Conservation (phyloP, 2,113 vertebrate genomes). For the Ornithorhynchus anatinus region DNA sequence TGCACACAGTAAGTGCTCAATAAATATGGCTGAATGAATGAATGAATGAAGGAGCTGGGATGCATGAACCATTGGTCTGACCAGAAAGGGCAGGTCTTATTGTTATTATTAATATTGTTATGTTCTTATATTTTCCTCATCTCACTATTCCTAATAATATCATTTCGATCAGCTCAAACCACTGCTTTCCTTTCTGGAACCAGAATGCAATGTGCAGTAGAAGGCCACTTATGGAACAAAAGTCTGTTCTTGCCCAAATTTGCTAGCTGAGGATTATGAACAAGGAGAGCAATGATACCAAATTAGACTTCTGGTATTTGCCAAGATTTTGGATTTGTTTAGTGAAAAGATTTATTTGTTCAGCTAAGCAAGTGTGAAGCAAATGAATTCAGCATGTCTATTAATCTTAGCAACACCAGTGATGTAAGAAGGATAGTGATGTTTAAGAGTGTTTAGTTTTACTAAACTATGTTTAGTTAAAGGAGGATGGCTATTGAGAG, state of each 20-base stretch:
- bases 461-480: slow-evolving; percentile 56
- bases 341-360: slow-evolving; percentile 56
- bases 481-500: slow-evolving; percentile 47
- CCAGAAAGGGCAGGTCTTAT: too few species aligned
- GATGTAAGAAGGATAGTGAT: slow-evolving; percentile 36
- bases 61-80: too few species aligned
- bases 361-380: slow-evolving; percentile 57
- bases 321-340: slow-evolving; percentile 26
- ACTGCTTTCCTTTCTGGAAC: not conserved
- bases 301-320: slow-evolving; percentile 18
- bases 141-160: too few species aligned
- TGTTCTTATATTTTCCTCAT: too few species aligned
- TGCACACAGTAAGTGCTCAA: too few species aligned
- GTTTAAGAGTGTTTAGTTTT: slow-evolving; percentile 54
- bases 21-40: too few species aligned
- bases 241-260: slow-evolving; percentile 12
- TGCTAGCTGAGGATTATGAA: slow-evolving; percentile 40
- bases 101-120: too few species aligned
- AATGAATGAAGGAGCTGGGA: too few species aligned
- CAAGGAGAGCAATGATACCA: slow-evolving; percentile 22
- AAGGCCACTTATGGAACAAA: not conserved
- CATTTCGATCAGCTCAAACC: too few species aligned
- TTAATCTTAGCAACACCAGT: slow-evolving; percentile 48
- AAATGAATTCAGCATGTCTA: slow-evolving; percentile 55
- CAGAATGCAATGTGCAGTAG: not conserved